These are phyloP conservation scores for Bubalus kerabau DNA, from an alignment of 2,113 vertebrate genomes.

Conservation along the genomic window DNA sequence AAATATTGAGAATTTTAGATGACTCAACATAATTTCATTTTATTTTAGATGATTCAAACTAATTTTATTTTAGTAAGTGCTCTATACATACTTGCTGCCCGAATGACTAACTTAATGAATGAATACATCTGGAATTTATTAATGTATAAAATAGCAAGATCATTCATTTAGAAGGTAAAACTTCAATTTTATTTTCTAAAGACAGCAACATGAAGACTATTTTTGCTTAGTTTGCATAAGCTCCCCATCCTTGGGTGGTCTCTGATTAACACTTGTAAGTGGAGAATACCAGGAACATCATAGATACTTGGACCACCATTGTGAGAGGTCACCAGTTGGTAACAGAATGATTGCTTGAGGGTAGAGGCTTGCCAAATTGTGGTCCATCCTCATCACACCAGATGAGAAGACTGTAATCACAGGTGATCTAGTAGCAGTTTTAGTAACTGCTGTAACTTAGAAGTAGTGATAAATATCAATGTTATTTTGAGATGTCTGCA, in stretches of 20 bases:
- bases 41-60: not conserved
- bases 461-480: not conserved
- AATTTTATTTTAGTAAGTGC: not conserved
- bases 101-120: not conserved
- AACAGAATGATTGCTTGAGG: too few species aligned
- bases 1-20: not conserved
- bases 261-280: not conserved
- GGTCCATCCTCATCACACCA: not conserved
- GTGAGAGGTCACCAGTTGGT: not conserved
- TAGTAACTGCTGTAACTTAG: not conserved
- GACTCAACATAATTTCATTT: too few species aligned
- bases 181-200: slow-evolving; percentile 17
- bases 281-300: not conserved
- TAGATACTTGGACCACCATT: not conserved
- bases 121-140: not conserved
- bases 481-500: not conserved
- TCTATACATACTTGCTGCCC: not conserved
- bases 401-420: not conserved
- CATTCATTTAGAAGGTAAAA: not conserved
- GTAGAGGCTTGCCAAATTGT: not conserved
- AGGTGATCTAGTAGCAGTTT: not conserved
- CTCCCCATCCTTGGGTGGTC: not conserved
- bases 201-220: not conserved
- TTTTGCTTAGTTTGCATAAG: not conserved
- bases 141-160: not conserved